phyloP scores from a whole-genome alignment of 53 echinoderm and acorn worm species.

The Apostichopus leukothele region DNA sequence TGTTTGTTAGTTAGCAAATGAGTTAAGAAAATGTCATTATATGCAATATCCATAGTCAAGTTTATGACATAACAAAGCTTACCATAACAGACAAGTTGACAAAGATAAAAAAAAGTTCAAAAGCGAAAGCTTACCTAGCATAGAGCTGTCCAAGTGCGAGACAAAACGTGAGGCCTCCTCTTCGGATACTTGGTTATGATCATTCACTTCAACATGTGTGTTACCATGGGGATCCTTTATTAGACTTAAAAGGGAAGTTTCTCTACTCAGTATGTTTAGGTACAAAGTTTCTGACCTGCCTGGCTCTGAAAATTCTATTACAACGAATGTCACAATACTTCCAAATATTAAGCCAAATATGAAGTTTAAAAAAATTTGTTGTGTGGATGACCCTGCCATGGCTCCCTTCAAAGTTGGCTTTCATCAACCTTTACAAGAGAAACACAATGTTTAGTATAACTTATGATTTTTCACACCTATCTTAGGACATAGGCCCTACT shows the following conservation, averaged over 20 bases:
- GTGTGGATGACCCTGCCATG: slow-evolving; percentile 12
- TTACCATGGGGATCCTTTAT: slow-evolving; percentile 25
- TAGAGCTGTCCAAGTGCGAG: slow-evolving; percentile 11
- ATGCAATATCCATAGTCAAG: no score
- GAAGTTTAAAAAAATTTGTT: slow-evolving; percentile 52
- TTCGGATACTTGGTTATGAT: not conserved
- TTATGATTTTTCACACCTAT: no score
- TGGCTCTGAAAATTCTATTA: slow-evolving; percentile 49
- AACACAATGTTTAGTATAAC: no score
- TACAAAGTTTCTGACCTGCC: not conserved
- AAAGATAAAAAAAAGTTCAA: not conserved
- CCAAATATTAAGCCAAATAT: slow-evolving; percentile 62
- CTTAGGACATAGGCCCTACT: no score
- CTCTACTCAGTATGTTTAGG: slow-evolving; percentile 1
- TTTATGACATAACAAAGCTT: no score
- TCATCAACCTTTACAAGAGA: no score
- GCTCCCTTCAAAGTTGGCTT: no score
- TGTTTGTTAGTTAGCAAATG: no score
- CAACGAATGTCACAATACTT: slow-evolving; percentile 51
- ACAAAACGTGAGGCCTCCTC: not conserved
- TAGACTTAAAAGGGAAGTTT: not conserved
- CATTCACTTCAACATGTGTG: slow-evolving; percentile 21
- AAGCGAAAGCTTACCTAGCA: slow-evolving; percentile 2
- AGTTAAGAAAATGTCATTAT: no score
- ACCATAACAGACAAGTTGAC: no score